phyloP scores from a whole-genome alignment of 1,140 invertebrate species.

The Riptortus pedestris region DNA sequence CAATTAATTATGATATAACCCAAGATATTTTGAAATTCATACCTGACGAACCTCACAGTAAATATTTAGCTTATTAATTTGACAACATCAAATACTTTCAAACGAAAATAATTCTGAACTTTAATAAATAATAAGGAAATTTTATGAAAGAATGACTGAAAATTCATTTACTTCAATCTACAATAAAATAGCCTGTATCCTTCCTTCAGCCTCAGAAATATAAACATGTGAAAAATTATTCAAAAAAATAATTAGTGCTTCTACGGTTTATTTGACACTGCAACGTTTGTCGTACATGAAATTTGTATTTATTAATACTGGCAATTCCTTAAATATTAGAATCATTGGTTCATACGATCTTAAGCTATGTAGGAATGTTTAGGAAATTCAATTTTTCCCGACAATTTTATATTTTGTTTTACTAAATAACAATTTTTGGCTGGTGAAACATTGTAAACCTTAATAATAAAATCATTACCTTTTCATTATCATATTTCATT shows the following conservation, averaged over 20 bases:
- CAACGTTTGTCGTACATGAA: too few species aligned
- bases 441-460: background rate
- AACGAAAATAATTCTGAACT: background rate
- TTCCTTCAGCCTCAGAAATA: too few species aligned
- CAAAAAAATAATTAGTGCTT: too few species aligned
- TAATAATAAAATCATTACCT: background rate
- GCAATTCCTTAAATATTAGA: background rate
- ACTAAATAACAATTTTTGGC: background rate
- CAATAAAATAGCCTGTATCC: too few species aligned
- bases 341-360: background rate
- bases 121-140: too few species aligned
- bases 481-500: background rate
- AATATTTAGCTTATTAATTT: background rate
- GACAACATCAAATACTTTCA: background rate
- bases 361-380: background rate
- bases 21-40: too few species aligned
- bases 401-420: background rate
- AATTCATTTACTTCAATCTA: too few species aligned
- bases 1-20: too few species aligned
- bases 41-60: too few species aligned
- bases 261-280: too few species aligned
- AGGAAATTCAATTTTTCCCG: background rate
- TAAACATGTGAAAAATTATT: too few species aligned
- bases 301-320: background rate
- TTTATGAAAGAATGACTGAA: too few species aligned